Base-by-base conservation (phyloP, 2,888 invertebrate genomes). In the Cactoblastis cactorum region DNA sequence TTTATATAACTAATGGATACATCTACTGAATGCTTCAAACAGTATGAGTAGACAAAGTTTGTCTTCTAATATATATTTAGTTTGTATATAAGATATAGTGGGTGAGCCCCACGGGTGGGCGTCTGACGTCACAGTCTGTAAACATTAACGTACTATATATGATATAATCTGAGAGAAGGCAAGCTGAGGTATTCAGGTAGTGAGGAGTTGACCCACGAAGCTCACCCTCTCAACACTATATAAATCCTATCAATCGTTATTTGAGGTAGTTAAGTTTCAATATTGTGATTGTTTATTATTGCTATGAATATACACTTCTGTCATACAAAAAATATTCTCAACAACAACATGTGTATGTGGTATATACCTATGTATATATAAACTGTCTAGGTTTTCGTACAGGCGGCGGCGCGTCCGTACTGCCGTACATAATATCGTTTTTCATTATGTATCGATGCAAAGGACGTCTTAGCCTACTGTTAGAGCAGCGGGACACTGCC, bases 231-330 rank as follows among this genome's bases (percentile, higher is more conserved):
- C 72, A 77, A 71, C 77, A 69, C 71, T 69, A 66, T 59, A 68
- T 73, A 74, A 73, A 74, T 64, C 62, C 71, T 82, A 83, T 77
- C 75, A 83, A 79, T 79, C 78, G 78, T 81, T 80, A 82, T 66
- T 75, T 88, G 88, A 89, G 88, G 88, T 89, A 89, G 88, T 80
- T 86, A 68, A 74, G 83, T 88, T 87, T 69, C 83, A 74, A 71
- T 71, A 77, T 77, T 78, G 75, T 79, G 71, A 75, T 73, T 79
- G 71, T 70, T 68, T 67, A 65, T 75, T 79, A 85, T 80, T 85
- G 79, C 81, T 84, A 84, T 79, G 71, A 76, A 75, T 70, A 71
- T 78, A 80, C 65, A 78, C 75, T 77, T 75, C 74, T 73, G 78
- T 80, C 69, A 75, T 77, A 83, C 74, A 82, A 70, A 51, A 69